A percentile compares a stretch with the other conserved stretches of the same genome.
Evolutionary conservation across 1,140 invertebrate genomes (phyloP).

Genomic region (Druon quercuslanigerum): DNA sequence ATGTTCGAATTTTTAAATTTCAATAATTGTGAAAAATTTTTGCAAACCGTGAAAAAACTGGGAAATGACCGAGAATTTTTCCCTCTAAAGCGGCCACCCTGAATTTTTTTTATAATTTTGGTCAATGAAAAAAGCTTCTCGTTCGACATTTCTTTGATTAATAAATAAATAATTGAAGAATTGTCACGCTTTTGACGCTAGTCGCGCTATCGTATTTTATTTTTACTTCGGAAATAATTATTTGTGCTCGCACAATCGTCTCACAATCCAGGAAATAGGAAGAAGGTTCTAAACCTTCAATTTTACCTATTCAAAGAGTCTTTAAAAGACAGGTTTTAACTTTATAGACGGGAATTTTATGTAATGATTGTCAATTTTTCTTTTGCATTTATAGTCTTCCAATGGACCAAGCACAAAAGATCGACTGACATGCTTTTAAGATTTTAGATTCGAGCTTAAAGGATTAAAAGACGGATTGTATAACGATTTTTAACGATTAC

Average conservation of each 20-base stretch:
- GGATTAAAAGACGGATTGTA: not conserved
- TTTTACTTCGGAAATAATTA: slow-evolving; percentile 34
- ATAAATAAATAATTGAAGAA: not conserved
- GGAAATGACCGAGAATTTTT: too few species aligned
- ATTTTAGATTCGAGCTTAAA: not conserved
- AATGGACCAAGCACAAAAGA: slow-evolving; percentile 43
- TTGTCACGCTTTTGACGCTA: slow-evolving; percentile 54
- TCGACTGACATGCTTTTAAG: slow-evolving; percentile 6
- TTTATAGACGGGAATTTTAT: not conserved
- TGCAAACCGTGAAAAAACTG: too few species aligned
- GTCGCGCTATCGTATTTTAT: slow-evolving; percentile 58
- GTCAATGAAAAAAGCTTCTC: too few species aligned
- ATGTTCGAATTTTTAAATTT: too few species aligned
- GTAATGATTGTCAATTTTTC: not conserved
- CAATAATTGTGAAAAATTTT: too few species aligned
- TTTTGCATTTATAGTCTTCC: slow-evolving; percentile 42
- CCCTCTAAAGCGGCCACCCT: too few species aligned
- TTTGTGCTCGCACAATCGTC: not conserved
- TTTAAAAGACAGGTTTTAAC: not conserved
- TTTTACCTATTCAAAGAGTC: not conserved
- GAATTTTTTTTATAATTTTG: too few species aligned
- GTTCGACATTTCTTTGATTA: not conserved
- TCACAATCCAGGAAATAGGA: not conserved
- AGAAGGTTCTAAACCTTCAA: not conserved
- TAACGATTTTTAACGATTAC: not conserved